Conservation (phyloP, 2,797 vertebrate species). For the Columba guinea region DNA sequence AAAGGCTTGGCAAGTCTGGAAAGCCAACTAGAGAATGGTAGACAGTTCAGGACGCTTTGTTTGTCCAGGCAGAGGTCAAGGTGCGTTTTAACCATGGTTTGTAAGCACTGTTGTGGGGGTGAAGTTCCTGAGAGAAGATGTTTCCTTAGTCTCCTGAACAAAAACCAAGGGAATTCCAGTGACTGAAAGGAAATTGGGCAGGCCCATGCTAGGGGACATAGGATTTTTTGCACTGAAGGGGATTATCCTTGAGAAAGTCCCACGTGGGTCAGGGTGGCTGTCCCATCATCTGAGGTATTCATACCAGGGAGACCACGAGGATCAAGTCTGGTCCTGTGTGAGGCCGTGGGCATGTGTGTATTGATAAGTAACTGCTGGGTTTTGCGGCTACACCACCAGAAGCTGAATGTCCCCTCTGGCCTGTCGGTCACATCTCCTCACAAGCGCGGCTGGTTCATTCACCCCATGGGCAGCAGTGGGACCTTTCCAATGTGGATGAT, state of each 20-base stretch:
- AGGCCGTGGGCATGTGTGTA: not conserved
- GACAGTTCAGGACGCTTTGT: not conserved
- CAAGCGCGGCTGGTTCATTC: constrained; percentile 95
- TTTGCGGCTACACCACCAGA: constrained; percentile 76
- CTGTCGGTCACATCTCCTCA: constrained; percentile 94
- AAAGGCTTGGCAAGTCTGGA: not conserved
- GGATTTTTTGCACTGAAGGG: not conserved
- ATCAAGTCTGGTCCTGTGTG: not conserved
- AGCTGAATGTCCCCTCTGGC: constrained; percentile 92
- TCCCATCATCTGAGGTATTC: not conserved
- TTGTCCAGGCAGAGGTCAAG: not conserved
- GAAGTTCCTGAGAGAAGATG: not conserved
- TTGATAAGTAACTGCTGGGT: constrained; percentile 21
- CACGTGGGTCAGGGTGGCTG: not conserved
- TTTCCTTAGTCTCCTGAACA: not conserved
- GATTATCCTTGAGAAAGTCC: not conserved
- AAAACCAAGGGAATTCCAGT: not conserved
- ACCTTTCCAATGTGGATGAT: constrained; percentile 96
- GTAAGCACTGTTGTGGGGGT: not conserved
- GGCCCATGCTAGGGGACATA: not conserved
- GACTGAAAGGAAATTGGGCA: constrained; percentile 19
- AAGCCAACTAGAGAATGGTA: not conserved
- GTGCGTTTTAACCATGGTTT: not conserved
- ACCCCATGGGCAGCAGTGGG: constrained; percentile 90
- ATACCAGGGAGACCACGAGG: not conserved